Evolutionary conservation across 1,140 invertebrate species (phyloP).

Genomic region (Cotesia vestalis): DNA sequence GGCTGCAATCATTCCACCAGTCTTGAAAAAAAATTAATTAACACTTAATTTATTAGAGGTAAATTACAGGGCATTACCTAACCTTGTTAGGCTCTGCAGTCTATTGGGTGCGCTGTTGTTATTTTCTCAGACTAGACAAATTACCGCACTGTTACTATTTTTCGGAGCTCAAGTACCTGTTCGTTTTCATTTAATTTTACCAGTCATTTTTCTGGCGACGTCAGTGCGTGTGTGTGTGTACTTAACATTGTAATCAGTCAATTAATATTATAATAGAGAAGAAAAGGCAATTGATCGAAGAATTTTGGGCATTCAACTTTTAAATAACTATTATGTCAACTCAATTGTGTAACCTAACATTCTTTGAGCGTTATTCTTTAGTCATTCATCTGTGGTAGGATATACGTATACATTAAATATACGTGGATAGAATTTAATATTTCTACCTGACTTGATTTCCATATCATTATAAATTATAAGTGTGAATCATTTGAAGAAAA

Average conservation of each 20-base stretch:
- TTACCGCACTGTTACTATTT: neutral
- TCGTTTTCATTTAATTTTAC: too few species aligned
- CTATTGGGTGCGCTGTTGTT: slow-evolving; percentile 14
- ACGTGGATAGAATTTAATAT: slow-evolving; percentile 4
- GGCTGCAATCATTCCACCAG: slow-evolving; percentile 42
- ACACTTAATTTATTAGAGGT: neutral
- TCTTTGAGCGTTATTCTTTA: neutral
- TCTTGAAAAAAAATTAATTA: slow-evolving; percentile 28
- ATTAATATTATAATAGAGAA: too few species aligned
- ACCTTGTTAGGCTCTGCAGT: slow-evolving; percentile 25
- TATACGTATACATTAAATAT: neutral
- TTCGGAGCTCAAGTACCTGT: too few species aligned
- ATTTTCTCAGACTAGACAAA: slow-evolving; percentile 21
- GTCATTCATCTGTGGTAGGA: slow-evolving; percentile 4
- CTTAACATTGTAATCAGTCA: too few species aligned
- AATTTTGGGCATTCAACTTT: too few species aligned
- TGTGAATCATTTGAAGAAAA: neutral
- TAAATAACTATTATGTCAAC: too few species aligned
- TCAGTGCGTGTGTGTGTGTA: too few species aligned
- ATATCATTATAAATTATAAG: neutral
- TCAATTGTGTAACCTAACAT: too few species aligned
- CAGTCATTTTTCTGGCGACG: too few species aligned
- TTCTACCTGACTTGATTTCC: slow-evolving; percentile 12
- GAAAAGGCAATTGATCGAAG: too few species aligned
- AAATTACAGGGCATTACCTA: slow-evolving; percentile 29